These are phyloP conservation scores for Lucifuga dentata DNA, from an alignment of 2,113 vertebrate species.

Conservation along the genomic window DNA sequence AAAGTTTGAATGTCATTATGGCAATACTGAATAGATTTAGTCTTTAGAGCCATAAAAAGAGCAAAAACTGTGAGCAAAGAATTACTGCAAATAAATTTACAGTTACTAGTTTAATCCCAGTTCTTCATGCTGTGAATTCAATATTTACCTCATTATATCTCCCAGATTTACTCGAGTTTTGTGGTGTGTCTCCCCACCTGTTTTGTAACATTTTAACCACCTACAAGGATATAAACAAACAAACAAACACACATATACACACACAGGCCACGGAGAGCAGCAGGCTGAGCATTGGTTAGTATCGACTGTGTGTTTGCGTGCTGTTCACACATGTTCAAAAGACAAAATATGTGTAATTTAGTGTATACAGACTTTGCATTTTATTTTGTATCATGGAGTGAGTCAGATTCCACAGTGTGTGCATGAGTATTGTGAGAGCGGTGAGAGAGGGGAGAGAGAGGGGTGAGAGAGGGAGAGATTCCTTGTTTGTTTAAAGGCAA, in stretches of 20 bases:
- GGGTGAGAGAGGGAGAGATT: too few relatives aligned
- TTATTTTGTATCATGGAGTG: conserved; percentile 3
- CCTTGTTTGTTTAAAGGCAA: conserved; percentile 41
- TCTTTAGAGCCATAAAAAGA: too few relatives aligned
- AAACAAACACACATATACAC: background rate
- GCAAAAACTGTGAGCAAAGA: too few relatives aligned
- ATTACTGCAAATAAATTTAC: too few relatives aligned
- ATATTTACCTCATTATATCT: conserved; percentile 3
- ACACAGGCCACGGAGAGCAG: background rate
- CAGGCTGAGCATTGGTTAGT: background rate
- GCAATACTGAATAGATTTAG: too few relatives aligned
- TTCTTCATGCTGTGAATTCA: background rate
- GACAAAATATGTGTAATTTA: conserved; percentile 22
- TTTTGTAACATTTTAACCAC: background rate
- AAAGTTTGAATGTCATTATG: too few relatives aligned
- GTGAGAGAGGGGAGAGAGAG: too few relatives aligned
- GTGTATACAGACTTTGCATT: background rate
- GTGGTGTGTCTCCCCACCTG: background rate
- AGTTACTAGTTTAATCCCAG: too few relatives aligned
- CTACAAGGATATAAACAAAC: background rate
- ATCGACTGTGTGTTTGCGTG: background rate
- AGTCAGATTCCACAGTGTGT: conserved; percentile 13
- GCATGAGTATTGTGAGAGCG: too few relatives aligned
- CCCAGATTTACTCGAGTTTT: background rate
- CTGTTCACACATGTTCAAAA: background rate